These are phyloP conservation scores for Stomatorhinus ivindoensis DNA, from an alignment of 2,113 vertebrate genomes.

Conservation along the genomic window DNA sequence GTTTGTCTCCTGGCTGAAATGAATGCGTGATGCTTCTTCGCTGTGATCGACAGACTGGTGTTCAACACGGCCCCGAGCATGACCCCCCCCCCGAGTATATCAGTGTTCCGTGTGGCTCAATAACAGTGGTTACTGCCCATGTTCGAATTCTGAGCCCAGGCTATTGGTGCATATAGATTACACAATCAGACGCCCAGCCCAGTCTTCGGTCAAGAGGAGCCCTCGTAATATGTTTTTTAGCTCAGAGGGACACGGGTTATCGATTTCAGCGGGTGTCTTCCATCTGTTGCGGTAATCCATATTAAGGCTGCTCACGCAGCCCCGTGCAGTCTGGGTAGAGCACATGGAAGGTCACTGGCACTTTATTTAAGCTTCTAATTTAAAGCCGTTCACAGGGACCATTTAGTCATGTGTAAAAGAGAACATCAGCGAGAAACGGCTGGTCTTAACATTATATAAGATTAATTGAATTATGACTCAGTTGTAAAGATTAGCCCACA, in stretches of 20 bases:
- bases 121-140: conserved; percentile 77
- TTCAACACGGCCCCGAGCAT: not conserved
- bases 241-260: conserved; percentile 7
- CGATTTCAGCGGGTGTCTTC: conserved; percentile 10
- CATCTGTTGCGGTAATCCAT: conserved; percentile 22
- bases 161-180: conserved; percentile 56
- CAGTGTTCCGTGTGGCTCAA: conserved; percentile 51
- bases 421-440: not conserved
- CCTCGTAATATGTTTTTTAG: conserved; percentile 1
- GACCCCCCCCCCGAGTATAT: not conserved
- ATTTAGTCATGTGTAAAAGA: not conserved
- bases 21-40: conserved; percentile 37
- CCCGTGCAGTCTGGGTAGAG: not conserved
- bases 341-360: not conserved
- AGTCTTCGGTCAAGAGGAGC: not conserved
- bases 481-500: not conserved
- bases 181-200: not conserved
- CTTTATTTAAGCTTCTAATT: conserved; percentile 20
- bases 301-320: conserved; percentile 11
- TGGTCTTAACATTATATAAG: not conserved
- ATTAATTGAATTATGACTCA: not conserved
- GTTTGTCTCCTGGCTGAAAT: conserved; percentile 1
- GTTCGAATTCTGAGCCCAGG: conserved; percentile 61
- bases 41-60: conserved; percentile 34
- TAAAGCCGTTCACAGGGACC: not conserved